Percentiles rank a stretch among this genome's conserved stretches.
Conservation (phyloP, 1,140 invertebrate genomes). For the Sitodiplosis mosellana region DNA sequence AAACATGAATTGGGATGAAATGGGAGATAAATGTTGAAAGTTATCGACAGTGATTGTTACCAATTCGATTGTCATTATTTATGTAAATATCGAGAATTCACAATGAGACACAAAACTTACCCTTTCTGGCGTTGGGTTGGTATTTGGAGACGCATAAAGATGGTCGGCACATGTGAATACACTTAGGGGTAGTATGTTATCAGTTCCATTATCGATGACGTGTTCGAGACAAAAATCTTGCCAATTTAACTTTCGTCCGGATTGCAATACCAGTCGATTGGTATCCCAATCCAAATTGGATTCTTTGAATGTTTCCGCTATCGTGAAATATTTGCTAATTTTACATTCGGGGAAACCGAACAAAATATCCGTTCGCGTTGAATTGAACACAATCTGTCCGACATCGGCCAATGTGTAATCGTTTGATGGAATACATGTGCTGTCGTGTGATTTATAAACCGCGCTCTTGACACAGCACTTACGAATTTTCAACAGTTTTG, state of each 20-base stretch:
- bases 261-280: slow-evolving; percentile 9
- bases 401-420: no score
- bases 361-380: slow-evolving; percentile 20
- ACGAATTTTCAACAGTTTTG: slow-evolving; percentile 18
- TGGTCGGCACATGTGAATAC: slow-evolving; percentile 41
- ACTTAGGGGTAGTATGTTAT: background rate
- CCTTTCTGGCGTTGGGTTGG: no score
- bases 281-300: slow-evolving; percentile 9
- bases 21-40: no score
- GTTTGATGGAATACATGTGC: no score
- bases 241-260: slow-evolving; percentile 9
- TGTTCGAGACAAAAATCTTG: slow-evolving; percentile 20
- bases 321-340: slow-evolving; percentile 26
- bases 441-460: slow-evolving; percentile 20
- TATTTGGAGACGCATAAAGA: no score
- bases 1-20: no score
- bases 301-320: slow-evolving; percentile 29
- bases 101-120: no score
- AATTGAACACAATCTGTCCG: slow-evolving; percentile 16
- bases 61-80: no score
- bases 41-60: no score
- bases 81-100: no score
- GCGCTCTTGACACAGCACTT: slow-evolving; percentile 38
- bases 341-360: slow-evolving; percentile 33
- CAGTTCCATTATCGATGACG: slow-evolving; percentile 4